These are phyloP conservation scores for Drosophila parvula DNA, from an alignment of 1,140 invertebrate species.

Conservation along the genomic window DNA sequence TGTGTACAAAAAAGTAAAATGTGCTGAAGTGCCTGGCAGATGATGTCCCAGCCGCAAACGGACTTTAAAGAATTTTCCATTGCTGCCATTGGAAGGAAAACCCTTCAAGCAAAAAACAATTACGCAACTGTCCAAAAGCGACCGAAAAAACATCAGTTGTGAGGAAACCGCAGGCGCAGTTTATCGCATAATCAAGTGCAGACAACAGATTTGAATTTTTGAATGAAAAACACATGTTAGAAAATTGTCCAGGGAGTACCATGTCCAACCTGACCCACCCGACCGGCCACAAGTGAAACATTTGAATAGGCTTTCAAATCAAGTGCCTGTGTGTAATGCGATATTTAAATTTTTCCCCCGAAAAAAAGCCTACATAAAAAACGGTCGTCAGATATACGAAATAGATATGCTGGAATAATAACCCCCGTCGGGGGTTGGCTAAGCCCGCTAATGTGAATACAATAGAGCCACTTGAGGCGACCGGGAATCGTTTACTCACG, in stretches of 20 bases:
- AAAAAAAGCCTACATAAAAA: slow-evolving; percentile 49
- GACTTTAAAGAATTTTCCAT: neutral
- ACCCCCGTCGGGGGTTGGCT: slow-evolving; percentile 46
- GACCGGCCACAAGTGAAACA: slow-evolving; percentile 65
- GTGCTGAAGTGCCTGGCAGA: slow-evolving; percentile 33
- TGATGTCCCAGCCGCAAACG: neutral
- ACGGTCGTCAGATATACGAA: slow-evolving; percentile 53
- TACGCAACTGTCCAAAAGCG: slow-evolving; percentile 66
- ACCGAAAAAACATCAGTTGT: slow-evolving; percentile 25
- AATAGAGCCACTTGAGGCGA: slow-evolving; percentile 72
- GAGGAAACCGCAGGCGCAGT: slow-evolving; percentile 29
- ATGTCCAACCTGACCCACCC: slow-evolving; percentile 33
- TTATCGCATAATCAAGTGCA: slow-evolving; percentile 69
- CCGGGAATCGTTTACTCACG: slow-evolving; percentile 46
- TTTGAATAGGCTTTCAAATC: slow-evolving; percentile 76
- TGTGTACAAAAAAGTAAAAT: slow-evolving; percentile 11
- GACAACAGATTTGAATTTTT: slow-evolving; percentile 76
- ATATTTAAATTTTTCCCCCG: slow-evolving; percentile 71
- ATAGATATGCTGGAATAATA: slow-evolving; percentile 32
- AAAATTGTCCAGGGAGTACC: slow-evolving; percentile 65
- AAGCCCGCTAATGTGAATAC: slow-evolving; percentile 77
- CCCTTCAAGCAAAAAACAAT: slow-evolving; percentile 58
- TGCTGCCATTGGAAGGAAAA: neutral
- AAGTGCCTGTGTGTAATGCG: slow-evolving; percentile 79
- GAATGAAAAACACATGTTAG: slow-evolving; percentile 74